A percentile compares a stretch with the other conserved stretches of the same genome.
phyloP scores from a whole-genome alignment of 2,888 invertebrate species.

The Orthosia gothica region DNA sequence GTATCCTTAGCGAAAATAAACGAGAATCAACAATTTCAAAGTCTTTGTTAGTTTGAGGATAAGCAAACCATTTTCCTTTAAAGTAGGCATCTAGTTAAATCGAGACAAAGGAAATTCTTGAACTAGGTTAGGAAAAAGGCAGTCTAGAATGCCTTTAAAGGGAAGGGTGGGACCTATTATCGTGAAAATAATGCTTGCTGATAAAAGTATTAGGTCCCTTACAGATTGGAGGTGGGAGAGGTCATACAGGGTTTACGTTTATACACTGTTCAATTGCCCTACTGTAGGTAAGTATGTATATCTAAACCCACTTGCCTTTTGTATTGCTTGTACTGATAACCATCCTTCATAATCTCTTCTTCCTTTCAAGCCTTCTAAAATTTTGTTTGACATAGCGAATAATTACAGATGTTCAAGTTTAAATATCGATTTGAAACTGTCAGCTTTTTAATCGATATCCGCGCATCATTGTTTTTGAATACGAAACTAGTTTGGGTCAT shows the following conservation, averaged over 20 bases:
- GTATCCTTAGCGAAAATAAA: slow-evolving; percentile 45
- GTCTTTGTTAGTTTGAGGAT: slow-evolving; percentile 50
- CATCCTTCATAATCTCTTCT: too few relatives aligned
- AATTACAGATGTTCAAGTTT: too few relatives aligned
- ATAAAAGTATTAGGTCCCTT: slow-evolving; percentile 1
- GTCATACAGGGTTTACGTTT: neutral
- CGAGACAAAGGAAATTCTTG: slow-evolving; percentile 44
- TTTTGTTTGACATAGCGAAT: too few relatives aligned
- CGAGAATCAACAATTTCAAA: slow-evolving; percentile 37
- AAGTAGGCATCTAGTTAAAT: slow-evolving; percentile 22
- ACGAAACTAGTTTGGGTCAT: too few relatives aligned
- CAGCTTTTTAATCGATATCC: neutral
- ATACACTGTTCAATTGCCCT: neutral
- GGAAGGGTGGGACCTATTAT: slow-evolving; percentile 12
- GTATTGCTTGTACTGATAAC: too few relatives aligned
- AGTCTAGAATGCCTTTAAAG: slow-evolving; percentile 4
- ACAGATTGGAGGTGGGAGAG: neutral
- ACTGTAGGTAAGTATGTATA: too few relatives aligned
- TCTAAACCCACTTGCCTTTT: too few relatives aligned
- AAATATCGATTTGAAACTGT: too few relatives aligned
- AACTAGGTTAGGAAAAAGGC: slow-evolving; percentile 21
- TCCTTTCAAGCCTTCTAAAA: too few relatives aligned
- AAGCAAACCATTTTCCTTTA: slow-evolving; percentile 33
- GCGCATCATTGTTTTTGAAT: too few relatives aligned
- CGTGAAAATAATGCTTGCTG: slow-evolving; percentile 12